These are phyloP conservation scores for Atractosteus spatula DNA, from an alignment of 2,113 vertebrate species.

Conservation along the genomic window DNA sequence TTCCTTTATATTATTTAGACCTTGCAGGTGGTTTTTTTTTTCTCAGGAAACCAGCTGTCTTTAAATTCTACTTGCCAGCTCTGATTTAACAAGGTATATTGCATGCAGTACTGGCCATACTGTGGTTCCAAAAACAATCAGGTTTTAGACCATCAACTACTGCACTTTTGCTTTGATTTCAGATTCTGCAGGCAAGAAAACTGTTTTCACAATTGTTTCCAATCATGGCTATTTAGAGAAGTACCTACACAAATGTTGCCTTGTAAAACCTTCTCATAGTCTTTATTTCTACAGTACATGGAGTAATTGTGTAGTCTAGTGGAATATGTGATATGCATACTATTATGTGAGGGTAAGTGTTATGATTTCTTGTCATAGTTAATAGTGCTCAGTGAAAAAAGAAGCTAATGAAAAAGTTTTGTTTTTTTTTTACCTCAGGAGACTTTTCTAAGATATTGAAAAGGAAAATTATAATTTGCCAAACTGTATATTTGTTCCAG, in stretches of 20 bases:
- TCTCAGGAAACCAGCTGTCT: conserved; percentile 13
- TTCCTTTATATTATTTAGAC: conserved; percentile 14
- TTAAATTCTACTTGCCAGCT: conserved; percentile 12
- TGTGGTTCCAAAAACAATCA: conserved; percentile 13
- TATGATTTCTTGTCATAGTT: no score
- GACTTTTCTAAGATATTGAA: no score
- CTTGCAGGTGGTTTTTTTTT: neutral
- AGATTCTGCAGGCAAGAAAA: neutral
- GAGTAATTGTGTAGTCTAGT: no score
- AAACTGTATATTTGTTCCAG: no score
- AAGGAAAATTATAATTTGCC: no score
- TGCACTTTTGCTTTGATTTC: neutral
- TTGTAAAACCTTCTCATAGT: neutral
- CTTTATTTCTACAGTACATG: no score
- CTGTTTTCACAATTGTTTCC: neutral
- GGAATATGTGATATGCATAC: no score
- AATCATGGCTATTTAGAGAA: neutral
- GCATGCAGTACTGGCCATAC: neutral
- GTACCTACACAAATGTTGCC: neutral
- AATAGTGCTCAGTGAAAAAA: no score
- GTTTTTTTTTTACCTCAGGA: no score
- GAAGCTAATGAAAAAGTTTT: no score
- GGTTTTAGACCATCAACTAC: neutral
- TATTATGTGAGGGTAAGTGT: no score
- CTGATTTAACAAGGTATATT: neutral